These are phyloP conservation scores for Lindbergichthys nudifrons DNA, from an alignment of 2,797 vertebrate species.

Conservation along the genomic window DNA sequence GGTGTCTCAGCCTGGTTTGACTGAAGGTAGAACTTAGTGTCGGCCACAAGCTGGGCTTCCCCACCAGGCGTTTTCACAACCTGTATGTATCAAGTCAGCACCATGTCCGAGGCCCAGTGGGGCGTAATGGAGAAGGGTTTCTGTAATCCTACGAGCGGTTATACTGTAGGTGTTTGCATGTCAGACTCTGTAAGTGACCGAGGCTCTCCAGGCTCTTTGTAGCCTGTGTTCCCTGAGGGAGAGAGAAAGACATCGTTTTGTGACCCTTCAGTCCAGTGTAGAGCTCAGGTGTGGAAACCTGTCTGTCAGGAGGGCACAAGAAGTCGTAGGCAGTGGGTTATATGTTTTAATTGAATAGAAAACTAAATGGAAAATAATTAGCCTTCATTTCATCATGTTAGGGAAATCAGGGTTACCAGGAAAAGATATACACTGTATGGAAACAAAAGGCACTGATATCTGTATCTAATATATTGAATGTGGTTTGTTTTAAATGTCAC, in stretches of 20 bases:
- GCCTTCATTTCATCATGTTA: not conserved
- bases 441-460: conserved; percentile 27
- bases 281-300: conserved; percentile 33
- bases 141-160: conserved; percentile 68
- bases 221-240: conserved; percentile 44
- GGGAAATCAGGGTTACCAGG: not conserved
- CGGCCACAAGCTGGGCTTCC: conserved; percentile 54
- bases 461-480: conserved; percentile 29
- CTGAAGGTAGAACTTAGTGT: conserved; percentile 54
- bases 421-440: conserved; percentile 9
- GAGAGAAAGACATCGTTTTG: conserved; percentile 50
- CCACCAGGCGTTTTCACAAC: conserved; percentile 62
- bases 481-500: conserved; percentile 31
- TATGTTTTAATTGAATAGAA: conserved; percentile 1
- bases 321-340: conserved; percentile 10
- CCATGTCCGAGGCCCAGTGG: conserved; percentile 67
- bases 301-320: conserved; percentile 26
- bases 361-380: conserved; percentile 1
- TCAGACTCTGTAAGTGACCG: conserved; percentile 59
- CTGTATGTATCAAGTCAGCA: conserved; percentile 64
- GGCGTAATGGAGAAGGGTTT: conserved; percentile 66
- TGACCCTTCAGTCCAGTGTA: conserved; percentile 25
- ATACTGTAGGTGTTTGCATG: conserved; percentile 56
- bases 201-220: conserved; percentile 45
- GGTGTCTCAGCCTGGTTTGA: conserved; percentile 46